phyloP scores from a whole-genome alignment of 2,888 invertebrate genomes.

The Drosophila colorata region DNA sequence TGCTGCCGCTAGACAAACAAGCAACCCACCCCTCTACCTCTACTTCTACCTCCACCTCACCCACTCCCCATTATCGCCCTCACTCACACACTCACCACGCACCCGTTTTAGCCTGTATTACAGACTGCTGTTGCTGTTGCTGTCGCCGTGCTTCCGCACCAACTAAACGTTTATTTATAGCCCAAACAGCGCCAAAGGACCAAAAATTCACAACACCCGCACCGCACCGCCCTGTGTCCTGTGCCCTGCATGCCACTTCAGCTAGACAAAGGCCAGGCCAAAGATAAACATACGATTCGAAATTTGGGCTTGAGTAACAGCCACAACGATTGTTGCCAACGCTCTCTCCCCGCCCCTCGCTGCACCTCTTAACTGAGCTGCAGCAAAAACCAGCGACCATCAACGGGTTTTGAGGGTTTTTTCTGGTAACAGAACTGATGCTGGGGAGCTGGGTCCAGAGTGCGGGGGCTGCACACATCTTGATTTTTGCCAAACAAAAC shows the following conservation, averaged over 20 bases:
- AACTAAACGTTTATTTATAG: constrained; percentile 82
- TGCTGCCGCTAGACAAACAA: constrained; percentile 72
- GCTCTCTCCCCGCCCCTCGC: not conserved
- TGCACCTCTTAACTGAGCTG: constrained; percentile 40
- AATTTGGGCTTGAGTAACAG: constrained; percentile 57
- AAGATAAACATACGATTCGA: constrained; percentile 73
- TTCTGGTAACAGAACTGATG: not conserved
- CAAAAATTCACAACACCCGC: constrained; percentile 41
- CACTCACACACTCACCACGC: not conserved
- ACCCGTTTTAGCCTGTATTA: constrained; percentile 42
- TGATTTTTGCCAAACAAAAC: constrained; percentile 79
- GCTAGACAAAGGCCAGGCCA: constrained; percentile 74
- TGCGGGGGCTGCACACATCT: constrained; percentile 64
- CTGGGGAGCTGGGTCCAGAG: not conserved
- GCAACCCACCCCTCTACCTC: constrained; percentile 14
- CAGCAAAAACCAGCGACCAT: constrained; percentile 37
- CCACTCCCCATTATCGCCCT: not conserved
- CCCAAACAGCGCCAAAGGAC: constrained; percentile 76
- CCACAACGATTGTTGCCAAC: constrained; percentile 49
- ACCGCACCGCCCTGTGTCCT: not conserved
- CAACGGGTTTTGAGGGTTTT: constrained; percentile 25
- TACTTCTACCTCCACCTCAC: not conserved
- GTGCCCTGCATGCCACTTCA: constrained; percentile 59
- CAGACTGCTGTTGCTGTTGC: constrained; percentile 70
- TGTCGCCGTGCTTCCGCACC: constrained; percentile 75